phyloP scores from a whole-genome alignment of 2,888 invertebrate genomes.

The Rhamphomyia laevipes region DNA sequence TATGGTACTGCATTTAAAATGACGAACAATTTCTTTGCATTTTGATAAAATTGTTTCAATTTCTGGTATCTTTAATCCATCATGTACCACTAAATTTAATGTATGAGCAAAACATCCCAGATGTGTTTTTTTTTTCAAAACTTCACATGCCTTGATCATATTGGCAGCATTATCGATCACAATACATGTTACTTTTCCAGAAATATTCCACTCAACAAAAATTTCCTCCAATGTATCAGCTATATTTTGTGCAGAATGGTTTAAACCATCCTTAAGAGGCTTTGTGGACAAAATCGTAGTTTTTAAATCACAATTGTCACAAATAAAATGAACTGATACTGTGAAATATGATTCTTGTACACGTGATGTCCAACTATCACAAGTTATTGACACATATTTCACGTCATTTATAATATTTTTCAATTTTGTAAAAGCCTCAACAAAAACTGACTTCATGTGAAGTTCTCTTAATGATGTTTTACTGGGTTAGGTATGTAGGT shows the following conservation, averaged over 20 bases:
- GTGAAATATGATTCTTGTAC: not conserved
- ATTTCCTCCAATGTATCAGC: not conserved
- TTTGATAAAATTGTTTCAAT: no score
- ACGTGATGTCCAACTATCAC: not conserved
- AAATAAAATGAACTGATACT: not conserved
- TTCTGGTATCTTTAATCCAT: no score
- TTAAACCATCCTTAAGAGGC: not conserved
- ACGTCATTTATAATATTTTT: no score
- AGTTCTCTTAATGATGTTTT: no score
- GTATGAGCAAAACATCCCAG: not conserved
- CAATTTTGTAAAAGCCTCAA: no score
- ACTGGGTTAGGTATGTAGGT: no score
- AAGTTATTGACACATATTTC: not conserved
- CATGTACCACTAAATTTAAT: no score
- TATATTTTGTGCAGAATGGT: no score
- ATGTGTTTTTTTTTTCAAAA: not conserved
- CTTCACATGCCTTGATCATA: not conserved
- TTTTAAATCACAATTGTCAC: not conserved
- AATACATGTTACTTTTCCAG: not conserved
- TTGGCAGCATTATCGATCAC: slow-evolving; percentile 1
- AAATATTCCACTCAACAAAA: not conserved
- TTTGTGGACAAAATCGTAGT: not conserved
- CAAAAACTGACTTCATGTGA: no score
- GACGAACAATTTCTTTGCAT: no score
- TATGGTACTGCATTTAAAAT: no score